Evolutionary conservation across 2,797 vertebrate species (phyloP).

Genomic region (Pachyuromys duprasi): DNA sequence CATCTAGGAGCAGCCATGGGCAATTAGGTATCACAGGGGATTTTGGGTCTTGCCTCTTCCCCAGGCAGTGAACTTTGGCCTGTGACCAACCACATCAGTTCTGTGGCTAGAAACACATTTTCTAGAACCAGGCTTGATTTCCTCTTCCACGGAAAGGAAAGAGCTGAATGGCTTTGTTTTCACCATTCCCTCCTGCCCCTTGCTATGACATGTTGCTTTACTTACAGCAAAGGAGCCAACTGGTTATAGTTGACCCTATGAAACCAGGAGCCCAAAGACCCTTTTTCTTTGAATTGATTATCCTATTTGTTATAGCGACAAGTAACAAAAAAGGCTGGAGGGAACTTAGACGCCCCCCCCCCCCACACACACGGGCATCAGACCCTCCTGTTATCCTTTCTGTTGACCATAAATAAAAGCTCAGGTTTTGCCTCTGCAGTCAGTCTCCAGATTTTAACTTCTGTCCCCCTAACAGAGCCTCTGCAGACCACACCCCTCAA

Average conservation of each 20-base stretch:
- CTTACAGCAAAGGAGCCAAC: not conserved
- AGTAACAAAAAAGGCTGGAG: not conserved
- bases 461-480: not conserved
- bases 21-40: too few species aligned
- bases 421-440: not conserved
- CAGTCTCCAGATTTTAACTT: not conserved
- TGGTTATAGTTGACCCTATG: not conserved
- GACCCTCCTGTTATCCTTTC: not conserved
- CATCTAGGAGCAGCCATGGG: too few species aligned
- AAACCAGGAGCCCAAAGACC: not conserved
- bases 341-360: too few species aligned
- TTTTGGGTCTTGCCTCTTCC: not conserved
- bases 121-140: not conserved
- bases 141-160: not conserved
- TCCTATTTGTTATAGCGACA: not conserved
- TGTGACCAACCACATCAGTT: not conserved
- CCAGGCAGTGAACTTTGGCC: not conserved
- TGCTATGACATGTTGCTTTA: not conserved
- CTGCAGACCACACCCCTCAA: not conserved
- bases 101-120: not conserved
- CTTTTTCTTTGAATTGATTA: not conserved
- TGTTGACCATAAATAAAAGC: not conserved
- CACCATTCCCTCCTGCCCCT: too few species aligned
- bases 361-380: not conserved
- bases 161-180: not conserved